A percentile compares a stretch with the other conserved stretches of the same genome.
These are phyloP conservation scores for Aphidius ervi DNA, from an alignment of 1,140 invertebrate genomes.

Conservation along the genomic window DNA sequence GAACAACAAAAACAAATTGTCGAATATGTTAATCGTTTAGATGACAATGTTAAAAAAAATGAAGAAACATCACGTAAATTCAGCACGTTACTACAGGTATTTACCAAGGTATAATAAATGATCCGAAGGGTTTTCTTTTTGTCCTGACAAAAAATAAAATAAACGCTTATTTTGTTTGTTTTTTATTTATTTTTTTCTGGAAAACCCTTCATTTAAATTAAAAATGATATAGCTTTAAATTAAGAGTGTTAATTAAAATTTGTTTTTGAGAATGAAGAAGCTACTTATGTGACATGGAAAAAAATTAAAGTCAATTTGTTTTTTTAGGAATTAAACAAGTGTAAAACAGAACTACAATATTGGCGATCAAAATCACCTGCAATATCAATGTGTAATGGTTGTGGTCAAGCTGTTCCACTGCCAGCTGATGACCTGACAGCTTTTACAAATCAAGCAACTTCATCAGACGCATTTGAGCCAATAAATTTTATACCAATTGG, in stretches of 20 bases:
- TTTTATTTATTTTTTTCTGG: neutral
- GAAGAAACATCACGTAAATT: constrained; percentile 84
- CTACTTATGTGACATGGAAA: no score
- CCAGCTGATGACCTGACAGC: constrained; percentile 59
- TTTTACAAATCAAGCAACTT: constrained; percentile 59
- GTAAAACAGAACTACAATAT: constrained; percentile 84
- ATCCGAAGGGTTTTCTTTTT: neutral
- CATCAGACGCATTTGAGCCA: constrained; percentile 55
- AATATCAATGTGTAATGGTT: constrained; percentile 57
- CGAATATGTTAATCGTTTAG: constrained; percentile 75
- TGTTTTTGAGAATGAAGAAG: no score
- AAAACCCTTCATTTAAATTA: no score
- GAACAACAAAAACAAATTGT: constrained; percentile 80
- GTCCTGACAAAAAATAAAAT: constrained; percentile 1
- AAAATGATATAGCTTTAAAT: no score
- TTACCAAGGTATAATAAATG: constrained; percentile 44
- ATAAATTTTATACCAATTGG: constrained; percentile 52
- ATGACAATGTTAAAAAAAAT: constrained; percentile 86
- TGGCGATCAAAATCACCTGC: constrained; percentile 83
- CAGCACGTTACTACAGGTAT: constrained; percentile 78
- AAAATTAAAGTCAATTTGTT: neutral
- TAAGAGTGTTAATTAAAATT: no score
- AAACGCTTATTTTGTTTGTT: constrained; percentile 6
- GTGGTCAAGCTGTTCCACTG: constrained; percentile 57
- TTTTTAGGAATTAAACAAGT: constrained; percentile 77